Base-by-base conservation (phyloP, 2,113 vertebrate genomes). In the Circaetus gallicus region DNA sequence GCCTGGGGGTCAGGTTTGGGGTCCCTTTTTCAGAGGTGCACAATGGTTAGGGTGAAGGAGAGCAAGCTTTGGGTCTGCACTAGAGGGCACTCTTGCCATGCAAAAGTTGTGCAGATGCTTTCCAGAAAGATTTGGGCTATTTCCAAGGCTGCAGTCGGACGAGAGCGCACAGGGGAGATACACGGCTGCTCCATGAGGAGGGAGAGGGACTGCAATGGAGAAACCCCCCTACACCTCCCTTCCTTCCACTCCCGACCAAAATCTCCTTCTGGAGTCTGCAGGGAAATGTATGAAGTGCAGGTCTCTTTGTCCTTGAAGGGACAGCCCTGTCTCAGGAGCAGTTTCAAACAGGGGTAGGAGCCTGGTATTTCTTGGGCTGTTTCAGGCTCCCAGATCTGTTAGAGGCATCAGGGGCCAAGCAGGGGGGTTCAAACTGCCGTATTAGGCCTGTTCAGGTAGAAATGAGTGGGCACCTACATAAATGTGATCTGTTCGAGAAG, bases 71-170 rank as follows among this genome's bases (percentile, higher is more conserved):
- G 79, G 70, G 32, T 63, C 81, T 62, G 86, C 97, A 95, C 96
- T 95, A 97, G 97, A 96, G 92, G 95, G 89, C 96, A 92, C 95
- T 91, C 36, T 61, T 89, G 93, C 56, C 90, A 67, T 71, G 82
- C 92, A 13, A 4, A 94, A 85, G 14, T 18, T 7, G n/a, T 3
- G 14, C 42, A 8, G 45, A 5, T 24, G 56, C 34, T 72, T 24
- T 29, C 25, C 62, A 0, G 25, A 1, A 22, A 38, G 24, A 5
- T 13, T 18, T 3, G 0, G 29, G 17, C 6, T 22, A 1, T 32
- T 74, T 1, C 10, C 45, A 0, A 26, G 40, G 59, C 40, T 71
- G 77, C 56, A 13, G 53, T 19, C 0, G 2, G 22, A 62, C 6
- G 14, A 1, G 55, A 11, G 67, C 6, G 0, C 74, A 1, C 43